phyloP scores from a whole-genome alignment of 1,140 invertebrate genomes.

The Phocides pigmalion region DNA sequence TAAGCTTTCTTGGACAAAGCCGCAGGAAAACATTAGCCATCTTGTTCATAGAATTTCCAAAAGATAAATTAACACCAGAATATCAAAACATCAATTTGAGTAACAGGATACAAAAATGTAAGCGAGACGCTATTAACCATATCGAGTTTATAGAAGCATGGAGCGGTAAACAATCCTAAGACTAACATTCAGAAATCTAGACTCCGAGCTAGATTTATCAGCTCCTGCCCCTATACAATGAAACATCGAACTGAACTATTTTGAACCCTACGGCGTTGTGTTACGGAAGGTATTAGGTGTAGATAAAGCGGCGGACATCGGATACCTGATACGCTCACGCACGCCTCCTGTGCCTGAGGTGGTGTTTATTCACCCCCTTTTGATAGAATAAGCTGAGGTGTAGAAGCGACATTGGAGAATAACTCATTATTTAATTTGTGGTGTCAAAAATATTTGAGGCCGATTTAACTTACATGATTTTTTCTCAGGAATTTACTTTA shows the following conservation, averaged over 20 bases:
- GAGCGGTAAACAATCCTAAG: conserved; percentile 40
- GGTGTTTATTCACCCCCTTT: conserved; percentile 64
- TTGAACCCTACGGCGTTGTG: conserved; percentile 35
- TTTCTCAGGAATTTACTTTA: no score
- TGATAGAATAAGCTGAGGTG: conserved; percentile 42
- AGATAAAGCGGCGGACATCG: conserved; percentile 36
- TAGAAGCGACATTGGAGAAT: conserved; percentile 11
- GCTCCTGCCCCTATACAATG: conserved; percentile 32
- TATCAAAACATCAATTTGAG: conserved; percentile 6
- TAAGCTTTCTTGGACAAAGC: neutral
- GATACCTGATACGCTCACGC: conserved; percentile 57
- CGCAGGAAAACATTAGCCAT: no score
- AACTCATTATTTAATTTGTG: neutral
- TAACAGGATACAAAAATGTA: conserved; percentile 31
- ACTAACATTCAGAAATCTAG: conserved; percentile 49
- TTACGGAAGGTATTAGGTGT: conserved; percentile 19
- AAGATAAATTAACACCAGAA: conserved; percentile 1
- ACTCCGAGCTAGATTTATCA: conserved; percentile 56
- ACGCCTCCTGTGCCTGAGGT: conserved; percentile 58
- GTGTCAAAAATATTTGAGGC: neutral
- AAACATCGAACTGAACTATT: conserved; percentile 21
- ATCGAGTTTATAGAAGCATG: conserved; percentile 26
- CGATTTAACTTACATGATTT: no score
- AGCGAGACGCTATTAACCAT: conserved; percentile 31
- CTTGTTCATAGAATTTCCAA: neutral